Base-by-base conservation (phyloP, 2,888 invertebrate species). In the Tenodera sinensis region DNA sequence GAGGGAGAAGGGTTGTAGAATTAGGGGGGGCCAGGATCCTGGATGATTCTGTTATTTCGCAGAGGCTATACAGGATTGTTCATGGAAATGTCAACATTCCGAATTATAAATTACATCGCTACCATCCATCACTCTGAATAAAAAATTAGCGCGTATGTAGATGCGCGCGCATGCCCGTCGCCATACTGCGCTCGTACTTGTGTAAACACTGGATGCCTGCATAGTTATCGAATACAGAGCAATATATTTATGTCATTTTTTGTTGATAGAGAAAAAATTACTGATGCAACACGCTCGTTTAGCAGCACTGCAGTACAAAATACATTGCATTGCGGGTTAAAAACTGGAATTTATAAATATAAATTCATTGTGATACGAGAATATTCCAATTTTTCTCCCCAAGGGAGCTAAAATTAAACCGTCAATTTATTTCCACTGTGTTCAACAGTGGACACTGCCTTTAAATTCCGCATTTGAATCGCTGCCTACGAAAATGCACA, bases 11-110 rank as follows among this genome's bases (percentile, higher is more conserved):
- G 54, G 27, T 47, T 82, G 89, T 47, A 84, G 83, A 83, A 83
- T 83, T 83, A 83, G 83, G 71, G 81, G 42, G 71, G 84, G 30
- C 42, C 42, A 42, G 87, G 83, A 88, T 30, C 30, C 84, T 82
- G 86, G 89, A 89, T 89, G 84, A 89, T 85, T 89, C 89, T 85
- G 89, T 89, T 89, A 89, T 89, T 85, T 85, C 85, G 85, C 85
- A 85, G 85, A 71, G 85, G 85, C 54, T 54, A 85, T 85, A 85
- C 88, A 83, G 86, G 89, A 83, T 86, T 89, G 89, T 82, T 81
- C 85, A 85, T 85, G 85, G 47, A 85, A 85, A 85, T 85, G 85
- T 85, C 85, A 85, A 85, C 85, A 85, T 20, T 85, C 15, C 42
- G 42, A 85, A 47, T 47, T 85, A 85, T 85, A 47, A 47, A 85